Base-by-base conservation (phyloP, 2,113 vertebrate genomes). In the Dasyprocta punctata region DNA sequence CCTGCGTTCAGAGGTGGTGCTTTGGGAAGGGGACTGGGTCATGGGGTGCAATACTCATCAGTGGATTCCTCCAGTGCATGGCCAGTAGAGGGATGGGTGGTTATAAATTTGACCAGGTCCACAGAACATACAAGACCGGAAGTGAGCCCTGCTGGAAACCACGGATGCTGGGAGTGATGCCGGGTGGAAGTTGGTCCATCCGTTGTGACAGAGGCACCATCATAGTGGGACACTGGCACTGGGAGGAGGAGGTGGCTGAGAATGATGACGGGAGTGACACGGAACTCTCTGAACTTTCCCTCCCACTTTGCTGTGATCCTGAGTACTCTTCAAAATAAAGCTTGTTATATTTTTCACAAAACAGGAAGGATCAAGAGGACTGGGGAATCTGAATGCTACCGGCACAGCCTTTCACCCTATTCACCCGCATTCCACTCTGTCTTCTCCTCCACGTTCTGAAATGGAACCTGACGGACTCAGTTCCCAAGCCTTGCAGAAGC, bases 191-290 rank as follows among this genome's bases (percentile, higher is more conserved):
- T 56, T 61, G 28, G 17, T 2, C 13, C 17, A 38, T 14, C 33
- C 4, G 16, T 2, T 33, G n/a, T 19, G 47, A 63, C 61, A 47
- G 30, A 71, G 5, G 54, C 0, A 1, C 16, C 63, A 26, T 3
- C 6, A 14, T 2, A 4, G 3, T 10, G 1, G 1, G 8, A 16
- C 14, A 30, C 10, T 54, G 71, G 1, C 17, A 5, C 22, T 7
- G 26, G 22, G 49, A 33, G 11, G n/a, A 20, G 24, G 30, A 14
- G 26, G 44, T 47, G 73, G 73, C 56, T 20, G 38, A 5, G 13
- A 22, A 12, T 4, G 7, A 17, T 4, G 5, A 33, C 6, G 30
- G 38, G 41, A 10, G 16, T 6, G 14, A 0, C 4, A 16, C 22
- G 75, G 28, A 65, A 28, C 28, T 86, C 30, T 71, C 14, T 5